Base-by-base conservation (phyloP, 2,888 invertebrate genomes). In the Lasioglossum morio region DNA sequence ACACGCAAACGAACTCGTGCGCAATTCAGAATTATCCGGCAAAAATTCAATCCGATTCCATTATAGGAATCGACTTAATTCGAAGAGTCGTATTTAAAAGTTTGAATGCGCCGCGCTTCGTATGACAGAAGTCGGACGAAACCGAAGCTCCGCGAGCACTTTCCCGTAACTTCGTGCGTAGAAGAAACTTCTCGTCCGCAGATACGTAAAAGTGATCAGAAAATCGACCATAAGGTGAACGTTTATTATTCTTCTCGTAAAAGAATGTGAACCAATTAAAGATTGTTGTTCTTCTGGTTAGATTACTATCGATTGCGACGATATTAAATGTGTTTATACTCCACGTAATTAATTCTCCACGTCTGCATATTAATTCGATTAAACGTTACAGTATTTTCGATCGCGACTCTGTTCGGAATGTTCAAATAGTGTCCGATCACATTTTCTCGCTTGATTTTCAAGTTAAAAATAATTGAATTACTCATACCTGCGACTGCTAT, bases 401-500 rank as follows among this genome's bases (percentile, higher is more conserved):
- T 27, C 46, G n/a, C 16, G 19, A 72, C 43, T 27, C 4, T 46
- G 76, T 76, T 76, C 75, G 19, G 72, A 79, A 46, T 34, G 19
- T 77, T 48, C 77, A 60, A 19, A 57, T 43, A 74, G 53, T 27
- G 60, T 34, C 53, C 30, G 43, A 73, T 40, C 79, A 46, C 30
- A 34, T 23, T 72, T 70, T 75, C 72, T n/a, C 48, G 5, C 19
- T 76, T 57, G 34, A 79, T 76, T 79, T 81, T 85, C 30, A 34
- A 85, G 79, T 85, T 85, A 85, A 72, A 85, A 85, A 85, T 85
- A 85, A 79, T 79, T 72, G 79, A 85, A 72, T 85, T 79, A 85
- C 85, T 85, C 85, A 85, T 85, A 76, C 75, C 76, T 57, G 46
- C 46, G 34, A 69, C 75, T 76, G 63, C 53, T 85, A 76, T 79